Evolutionary conservation across 2,113 vertebrate genomes (phyloP).

Genomic region (Petromus typicus): DNA sequence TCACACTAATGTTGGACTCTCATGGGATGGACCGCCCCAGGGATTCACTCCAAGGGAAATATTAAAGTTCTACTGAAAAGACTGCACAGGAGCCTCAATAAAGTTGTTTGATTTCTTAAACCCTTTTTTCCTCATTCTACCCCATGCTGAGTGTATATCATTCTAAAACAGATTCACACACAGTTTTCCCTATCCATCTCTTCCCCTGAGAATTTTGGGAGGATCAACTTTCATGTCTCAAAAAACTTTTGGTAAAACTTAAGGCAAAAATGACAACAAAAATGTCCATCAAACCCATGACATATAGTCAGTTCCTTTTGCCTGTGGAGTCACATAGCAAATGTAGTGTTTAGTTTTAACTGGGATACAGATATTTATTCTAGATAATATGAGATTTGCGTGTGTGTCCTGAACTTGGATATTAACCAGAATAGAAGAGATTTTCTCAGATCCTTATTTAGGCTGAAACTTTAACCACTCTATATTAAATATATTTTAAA

Average conservation of each 20-base stretch:
- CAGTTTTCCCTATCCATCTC: not conserved
- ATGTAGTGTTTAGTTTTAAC: not conserved
- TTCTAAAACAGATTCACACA: not conserved
- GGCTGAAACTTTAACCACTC: not conserved
- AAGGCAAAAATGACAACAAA: constrained; percentile 55
- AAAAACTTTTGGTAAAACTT: constrained; percentile 28
- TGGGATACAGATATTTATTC: not conserved
- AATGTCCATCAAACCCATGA: not conserved
- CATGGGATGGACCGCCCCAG: not conserved
- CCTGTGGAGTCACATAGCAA: constrained; percentile 34
- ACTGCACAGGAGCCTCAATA: constrained; percentile 45
- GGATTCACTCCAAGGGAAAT: constrained; percentile 32
- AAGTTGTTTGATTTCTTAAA: constrained; percentile 45
- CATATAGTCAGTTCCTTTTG: constrained; percentile 37
- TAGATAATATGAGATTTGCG: constrained; percentile 23
- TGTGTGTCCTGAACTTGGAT: not conserved
- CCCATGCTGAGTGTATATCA: not conserved
- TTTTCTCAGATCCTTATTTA: not conserved
- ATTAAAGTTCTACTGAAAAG: constrained; percentile 42
- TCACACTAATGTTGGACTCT: not conserved
- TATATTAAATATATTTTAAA: not conserved
- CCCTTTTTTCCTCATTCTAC: not conserved
- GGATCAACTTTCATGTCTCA: constrained; percentile 45
- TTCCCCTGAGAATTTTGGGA: constrained; percentile 21
- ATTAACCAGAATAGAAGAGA: constrained; percentile 4